Conservation (phyloP, 2,797 vertebrate genomes). For the Xerus rutilus region DNA sequence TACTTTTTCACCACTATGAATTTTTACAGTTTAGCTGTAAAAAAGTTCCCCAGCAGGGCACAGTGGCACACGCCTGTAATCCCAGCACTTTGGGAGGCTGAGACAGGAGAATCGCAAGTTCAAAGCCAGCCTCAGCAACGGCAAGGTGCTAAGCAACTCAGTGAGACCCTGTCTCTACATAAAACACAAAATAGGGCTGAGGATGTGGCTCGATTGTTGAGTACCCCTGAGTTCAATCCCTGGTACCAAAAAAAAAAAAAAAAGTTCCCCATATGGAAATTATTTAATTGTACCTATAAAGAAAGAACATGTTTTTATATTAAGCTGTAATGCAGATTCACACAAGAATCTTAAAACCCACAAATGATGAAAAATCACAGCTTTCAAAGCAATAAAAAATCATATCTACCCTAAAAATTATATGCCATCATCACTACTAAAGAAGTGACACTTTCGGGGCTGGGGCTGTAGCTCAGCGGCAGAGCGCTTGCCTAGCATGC, state of each 20-base stretch:
- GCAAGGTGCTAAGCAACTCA: no score
- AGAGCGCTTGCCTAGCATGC: no score
- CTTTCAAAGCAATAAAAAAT: slow-evolving; percentile 39
- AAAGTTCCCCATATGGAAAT: slow-evolving; percentile 49
- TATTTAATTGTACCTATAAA: slow-evolving; percentile 43
- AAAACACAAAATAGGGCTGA: no score
- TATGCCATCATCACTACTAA: background rate
- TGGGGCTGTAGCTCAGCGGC: no score
- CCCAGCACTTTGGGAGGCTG: no score
- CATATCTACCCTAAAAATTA: slow-evolving; percentile 32
- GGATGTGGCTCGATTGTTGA: no score
- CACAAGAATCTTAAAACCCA: slow-evolving; percentile 17
- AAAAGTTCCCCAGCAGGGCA: background rate
- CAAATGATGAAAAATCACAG: slow-evolving; percentile 11
- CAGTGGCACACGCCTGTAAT: no score
- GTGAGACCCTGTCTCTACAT: no score
- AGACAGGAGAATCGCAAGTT: no score
- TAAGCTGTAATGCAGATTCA: slow-evolving; percentile 36
- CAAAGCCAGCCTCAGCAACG: no score
- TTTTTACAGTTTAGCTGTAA: slow-evolving; percentile 48
- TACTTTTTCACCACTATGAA: slow-evolving; percentile 19
- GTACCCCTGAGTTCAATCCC: no score
- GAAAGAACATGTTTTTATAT: slow-evolving; percentile 43
- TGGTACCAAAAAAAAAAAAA: background rate
- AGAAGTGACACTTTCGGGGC: background rate